Conservation (phyloP, 35 echinoderm and acorn worm species). For the Eucidaris tribuloides region DNA sequence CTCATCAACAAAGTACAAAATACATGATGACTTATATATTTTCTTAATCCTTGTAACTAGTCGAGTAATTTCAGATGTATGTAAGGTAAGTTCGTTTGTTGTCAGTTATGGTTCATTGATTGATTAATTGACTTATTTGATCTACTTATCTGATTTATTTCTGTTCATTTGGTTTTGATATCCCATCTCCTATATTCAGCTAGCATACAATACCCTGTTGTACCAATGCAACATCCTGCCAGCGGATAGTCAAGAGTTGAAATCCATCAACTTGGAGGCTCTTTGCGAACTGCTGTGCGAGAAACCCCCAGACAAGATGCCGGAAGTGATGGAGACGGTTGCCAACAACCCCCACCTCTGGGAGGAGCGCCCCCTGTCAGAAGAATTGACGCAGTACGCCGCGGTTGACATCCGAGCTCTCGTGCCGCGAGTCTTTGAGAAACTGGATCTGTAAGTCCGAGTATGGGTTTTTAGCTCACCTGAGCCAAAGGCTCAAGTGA, state of each 20-base stretch:
- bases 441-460: conserved; percentile 27
- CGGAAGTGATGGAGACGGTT: not conserved
- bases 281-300: not conserved
- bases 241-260: not conserved
- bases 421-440: conserved; percentile 10
- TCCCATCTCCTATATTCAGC: too few relatives aligned
- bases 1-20: too few relatives aligned
- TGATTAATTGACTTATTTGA: too few relatives aligned
- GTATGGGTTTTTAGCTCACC: too few relatives aligned
- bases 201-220: not conserved
- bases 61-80: too few relatives aligned
- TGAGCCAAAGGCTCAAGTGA: too few relatives aligned
- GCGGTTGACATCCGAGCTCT: not conserved
- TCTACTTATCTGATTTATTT: too few relatives aligned
- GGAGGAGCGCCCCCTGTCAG: not conserved
- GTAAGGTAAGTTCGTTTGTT: too few relatives aligned
- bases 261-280: not conserved
- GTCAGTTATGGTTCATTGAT: too few relatives aligned
- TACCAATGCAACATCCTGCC: conserved; percentile 13
- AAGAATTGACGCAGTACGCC: not conserved
- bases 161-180: too few relatives aligned
- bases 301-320: not conserved
- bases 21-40: too few relatives aligned
- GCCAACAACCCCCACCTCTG: conserved; percentile 15
- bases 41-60: too few relatives aligned